phyloP scores from a whole-genome alignment of 2,888 invertebrate species.

The Alloplasta piceator region DNA sequence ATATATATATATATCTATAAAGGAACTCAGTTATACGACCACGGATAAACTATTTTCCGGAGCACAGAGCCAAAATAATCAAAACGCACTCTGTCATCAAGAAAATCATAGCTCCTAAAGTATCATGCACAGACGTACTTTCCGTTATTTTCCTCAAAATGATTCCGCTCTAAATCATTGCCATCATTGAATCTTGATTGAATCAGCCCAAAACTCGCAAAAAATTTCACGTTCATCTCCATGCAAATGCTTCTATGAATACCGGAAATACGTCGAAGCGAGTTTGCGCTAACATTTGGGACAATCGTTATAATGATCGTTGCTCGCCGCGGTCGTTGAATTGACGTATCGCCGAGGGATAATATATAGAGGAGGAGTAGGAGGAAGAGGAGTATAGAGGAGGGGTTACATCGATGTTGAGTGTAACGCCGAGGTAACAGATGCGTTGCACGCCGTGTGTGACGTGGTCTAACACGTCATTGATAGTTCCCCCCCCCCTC shows the following conservation, averaged over 20 bases:
- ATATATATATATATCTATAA: conserved; percentile 27
- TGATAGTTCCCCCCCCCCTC: conserved; percentile 72
- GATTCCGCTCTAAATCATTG: background rate
- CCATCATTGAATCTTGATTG: conserved; percentile 43
- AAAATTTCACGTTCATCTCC: background rate
- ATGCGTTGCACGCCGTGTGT: conserved; percentile 76
- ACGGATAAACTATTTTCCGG: conserved; percentile 14
- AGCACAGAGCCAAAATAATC: conserved; percentile 20
- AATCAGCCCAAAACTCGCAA: conserved; percentile 4
- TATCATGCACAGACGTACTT: no score
- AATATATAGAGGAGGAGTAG: conserved; percentile 73
- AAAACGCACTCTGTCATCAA: conserved; percentile 43
- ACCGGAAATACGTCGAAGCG: conserved; percentile 46
- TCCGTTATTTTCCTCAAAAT: no score
- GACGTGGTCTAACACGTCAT: conserved; percentile 78
- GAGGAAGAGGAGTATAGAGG: no score
- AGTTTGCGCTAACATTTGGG: conserved; percentile 44
- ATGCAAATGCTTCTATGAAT: background rate
- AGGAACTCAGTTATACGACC: conserved; percentile 22
- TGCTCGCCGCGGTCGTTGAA: conserved; percentile 70
- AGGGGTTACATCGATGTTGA: no score
- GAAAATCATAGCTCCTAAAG: conserved; percentile 25
- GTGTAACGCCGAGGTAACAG: conserved; percentile 73
- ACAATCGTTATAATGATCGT: conserved; percentile 80
- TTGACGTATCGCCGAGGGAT: conserved; percentile 79